Conservation (phyloP, 2,797 vertebrate species). For the Etheostoma perlongum region DNA sequence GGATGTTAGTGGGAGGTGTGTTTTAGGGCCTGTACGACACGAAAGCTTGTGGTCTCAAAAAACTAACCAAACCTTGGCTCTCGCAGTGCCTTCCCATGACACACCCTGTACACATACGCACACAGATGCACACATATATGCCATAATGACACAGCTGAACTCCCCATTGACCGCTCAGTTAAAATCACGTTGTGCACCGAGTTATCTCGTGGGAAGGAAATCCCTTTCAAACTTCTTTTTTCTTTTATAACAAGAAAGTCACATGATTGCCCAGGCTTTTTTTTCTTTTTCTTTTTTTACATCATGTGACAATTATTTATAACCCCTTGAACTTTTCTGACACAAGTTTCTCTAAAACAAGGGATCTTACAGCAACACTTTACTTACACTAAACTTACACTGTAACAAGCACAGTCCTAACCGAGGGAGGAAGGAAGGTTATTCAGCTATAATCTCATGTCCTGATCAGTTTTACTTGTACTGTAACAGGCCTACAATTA, state of each 20-base stretch:
- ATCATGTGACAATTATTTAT: slow-evolving; percentile 45
- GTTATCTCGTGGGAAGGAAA: slow-evolving; percentile 62
- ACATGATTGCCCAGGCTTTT: slow-evolving; percentile 24
- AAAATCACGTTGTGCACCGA: slow-evolving; percentile 20
- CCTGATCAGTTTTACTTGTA: slow-evolving; percentile 1
- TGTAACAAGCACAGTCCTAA: not conserved
- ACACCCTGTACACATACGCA: slow-evolving; percentile 63
- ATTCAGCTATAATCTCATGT: not conserved
- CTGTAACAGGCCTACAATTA: not conserved
- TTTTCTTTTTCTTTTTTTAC: slow-evolving; percentile 5
- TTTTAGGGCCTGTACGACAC: slow-evolving; percentile 43
- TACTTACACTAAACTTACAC: no score
- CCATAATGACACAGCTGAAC: slow-evolving; percentile 70
- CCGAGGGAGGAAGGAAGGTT: not conserved
- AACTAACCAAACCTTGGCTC: slow-evolving; percentile 40
- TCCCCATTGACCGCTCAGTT: slow-evolving; percentile 44
- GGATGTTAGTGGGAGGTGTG: slow-evolving; percentile 57
- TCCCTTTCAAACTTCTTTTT: slow-evolving; percentile 20
- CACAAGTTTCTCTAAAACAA: slow-evolving; percentile 17
- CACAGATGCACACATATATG: slow-evolving; percentile 52
- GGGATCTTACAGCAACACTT: not conserved
- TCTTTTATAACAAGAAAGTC: slow-evolving; percentile 46
- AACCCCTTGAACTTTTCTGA: slow-evolving; percentile 28
- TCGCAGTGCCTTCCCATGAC: slow-evolving; percentile 60
- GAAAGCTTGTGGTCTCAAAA: slow-evolving; percentile 60